These are phyloP conservation scores for Heteromormyrus szaboi DNA, from an alignment of 2,797 vertebrate species.

Conservation along the genomic window DNA sequence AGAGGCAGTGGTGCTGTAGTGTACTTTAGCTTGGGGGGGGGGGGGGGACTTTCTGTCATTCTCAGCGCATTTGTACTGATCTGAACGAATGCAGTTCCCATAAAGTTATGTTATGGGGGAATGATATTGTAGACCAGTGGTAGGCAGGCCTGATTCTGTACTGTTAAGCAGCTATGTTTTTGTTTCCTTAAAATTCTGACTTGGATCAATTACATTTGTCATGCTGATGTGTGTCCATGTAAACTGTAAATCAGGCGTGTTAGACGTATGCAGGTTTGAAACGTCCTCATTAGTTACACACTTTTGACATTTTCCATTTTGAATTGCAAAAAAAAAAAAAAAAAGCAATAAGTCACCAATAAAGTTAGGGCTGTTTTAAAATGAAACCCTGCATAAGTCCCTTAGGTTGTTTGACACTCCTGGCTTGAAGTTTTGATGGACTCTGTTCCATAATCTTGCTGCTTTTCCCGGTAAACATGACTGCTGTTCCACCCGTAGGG, in stretches of 20 bases:
- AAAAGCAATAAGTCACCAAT: not conserved
- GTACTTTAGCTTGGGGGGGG: conserved; percentile 22
- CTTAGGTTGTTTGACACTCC: not conserved
- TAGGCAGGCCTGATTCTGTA: not conserved
- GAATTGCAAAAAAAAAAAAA: not conserved
- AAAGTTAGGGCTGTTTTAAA: not conserved
- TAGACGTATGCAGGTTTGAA: not conserved
- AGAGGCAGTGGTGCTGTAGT: conserved; percentile 2
- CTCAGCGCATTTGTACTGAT: conserved; percentile 44
- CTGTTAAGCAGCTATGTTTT: not conserved
- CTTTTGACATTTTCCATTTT: not conserved
- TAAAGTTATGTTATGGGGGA: conserved; percentile 22
- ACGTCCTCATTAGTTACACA: not conserved
- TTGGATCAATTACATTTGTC: not conserved
- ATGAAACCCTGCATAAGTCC: not conserved
- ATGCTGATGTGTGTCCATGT: not conserved
- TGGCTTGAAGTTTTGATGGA: not conserved
- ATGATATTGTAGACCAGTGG: conserved; percentile 38
- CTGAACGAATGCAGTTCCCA: conserved; percentile 20
- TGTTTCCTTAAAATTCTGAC: not conserved
- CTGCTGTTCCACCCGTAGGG: not conserved
- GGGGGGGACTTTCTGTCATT: conserved; percentile 28
- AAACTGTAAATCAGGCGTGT: not conserved
- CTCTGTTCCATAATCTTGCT: not conserved
- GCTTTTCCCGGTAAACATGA: not conserved